Conservation (phyloP, 2,113 vertebrate genomes). For the Pygoscelis antarcticus region DNA sequence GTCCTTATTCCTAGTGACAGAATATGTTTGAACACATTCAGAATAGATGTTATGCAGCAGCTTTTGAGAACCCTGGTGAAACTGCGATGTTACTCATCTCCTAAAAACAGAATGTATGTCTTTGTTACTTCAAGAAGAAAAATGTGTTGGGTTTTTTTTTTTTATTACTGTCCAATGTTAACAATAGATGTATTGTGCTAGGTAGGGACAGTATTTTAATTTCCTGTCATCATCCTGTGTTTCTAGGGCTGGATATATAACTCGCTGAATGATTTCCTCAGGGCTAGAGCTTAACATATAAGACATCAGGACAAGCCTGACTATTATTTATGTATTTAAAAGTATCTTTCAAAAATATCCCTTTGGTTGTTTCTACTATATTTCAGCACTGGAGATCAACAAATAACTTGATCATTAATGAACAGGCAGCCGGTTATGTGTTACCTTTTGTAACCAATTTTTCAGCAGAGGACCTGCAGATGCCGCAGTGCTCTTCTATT, state of each 20-base stretch:
- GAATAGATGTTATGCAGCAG: neutral
- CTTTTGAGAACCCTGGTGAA: neutral
- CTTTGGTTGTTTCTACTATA: neutral
- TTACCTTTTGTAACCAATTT: neutral
- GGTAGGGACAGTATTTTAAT: neutral
- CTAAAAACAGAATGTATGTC: neutral
- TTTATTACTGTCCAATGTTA: neutral
- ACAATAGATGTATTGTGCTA: neutral
- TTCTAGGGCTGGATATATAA: neutral
- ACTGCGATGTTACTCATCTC: neutral
- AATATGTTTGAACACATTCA: neutral
- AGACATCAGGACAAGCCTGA: neutral
- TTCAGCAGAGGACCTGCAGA: neutral
- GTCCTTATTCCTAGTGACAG: neutral
- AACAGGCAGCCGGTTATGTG: neutral
- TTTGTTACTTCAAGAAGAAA: neutral
- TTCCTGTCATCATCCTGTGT: neutral
- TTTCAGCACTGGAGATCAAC: neutral
- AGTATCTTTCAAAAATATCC: neutral
- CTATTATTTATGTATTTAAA: neutral
- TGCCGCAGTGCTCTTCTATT: neutral
- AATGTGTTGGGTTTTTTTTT: neutral
- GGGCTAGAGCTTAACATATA: neutral
- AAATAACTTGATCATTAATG: neutral
- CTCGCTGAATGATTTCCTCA: neutral